Evolutionary conservation across 2,797 vertebrate genomes (phyloP).

Genomic region (Muscicapa striata): DNA sequence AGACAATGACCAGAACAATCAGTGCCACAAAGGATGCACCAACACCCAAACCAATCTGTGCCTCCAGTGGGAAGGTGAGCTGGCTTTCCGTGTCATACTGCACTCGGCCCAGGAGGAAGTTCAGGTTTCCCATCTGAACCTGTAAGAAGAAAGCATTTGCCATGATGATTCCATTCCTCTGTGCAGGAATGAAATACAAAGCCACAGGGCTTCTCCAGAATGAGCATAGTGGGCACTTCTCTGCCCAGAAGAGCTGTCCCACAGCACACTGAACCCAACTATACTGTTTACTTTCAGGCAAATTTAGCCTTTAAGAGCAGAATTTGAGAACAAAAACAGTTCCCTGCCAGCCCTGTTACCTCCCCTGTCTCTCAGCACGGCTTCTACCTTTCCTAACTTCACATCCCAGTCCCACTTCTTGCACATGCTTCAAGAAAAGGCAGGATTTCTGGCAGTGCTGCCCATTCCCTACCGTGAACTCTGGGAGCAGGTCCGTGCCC

Average conservation of each 20-base stretch:
- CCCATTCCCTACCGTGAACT: conserved; percentile 87
- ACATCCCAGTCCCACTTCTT: not conserved
- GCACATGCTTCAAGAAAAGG: not conserved
- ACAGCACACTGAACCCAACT: not conserved
- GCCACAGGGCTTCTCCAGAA: not conserved
- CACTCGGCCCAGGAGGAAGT: conserved; percentile 90
- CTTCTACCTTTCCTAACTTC: not conserved
- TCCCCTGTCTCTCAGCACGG: rapidly evolving
- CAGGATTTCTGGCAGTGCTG: not conserved
- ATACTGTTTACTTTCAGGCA: not conserved
- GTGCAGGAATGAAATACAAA: not conserved
- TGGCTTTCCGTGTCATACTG: conserved; percentile 91
- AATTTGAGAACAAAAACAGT: not conserved
- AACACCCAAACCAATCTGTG: conserved; percentile 92
- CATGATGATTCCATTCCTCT: not conserved
- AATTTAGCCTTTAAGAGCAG: not conserved
- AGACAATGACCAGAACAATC: conserved; percentile 93
- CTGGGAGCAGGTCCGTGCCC: conserved; percentile 86
- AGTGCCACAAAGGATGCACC: conserved; percentile 92
- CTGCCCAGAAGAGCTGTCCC: not conserved
- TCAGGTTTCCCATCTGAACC: conserved; percentile 96
- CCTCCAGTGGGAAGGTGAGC: conserved; percentile 91
- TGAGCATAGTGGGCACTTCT: not conserved
- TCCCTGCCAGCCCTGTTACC: not conserved
- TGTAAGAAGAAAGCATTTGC: conserved; percentile 40